Evolutionary conservation across 1,140 invertebrate genomes (phyloP), one percentile per base, ranked within the genome.

Genomic region (Diorhabda elongata): DNA sequence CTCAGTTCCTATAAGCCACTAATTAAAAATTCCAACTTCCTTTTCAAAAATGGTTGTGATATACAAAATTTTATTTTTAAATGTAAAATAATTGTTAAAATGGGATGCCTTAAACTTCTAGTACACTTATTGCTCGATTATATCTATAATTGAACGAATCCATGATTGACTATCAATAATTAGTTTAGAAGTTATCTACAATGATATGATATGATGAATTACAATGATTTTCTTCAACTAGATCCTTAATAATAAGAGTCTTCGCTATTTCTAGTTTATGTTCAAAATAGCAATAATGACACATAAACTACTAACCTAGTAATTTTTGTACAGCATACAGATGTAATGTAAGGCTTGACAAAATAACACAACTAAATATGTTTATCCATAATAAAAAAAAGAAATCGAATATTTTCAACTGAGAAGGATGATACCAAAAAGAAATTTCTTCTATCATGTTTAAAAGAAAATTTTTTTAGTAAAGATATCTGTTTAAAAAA

Each of bases 91-190:
- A 41, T 60, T 11, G 4, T 60, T 3, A 11, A 62, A 62, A 11
- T 44, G 11, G 42, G 44, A n/a, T 44, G 44, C 44, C 42, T 11
- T 26, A 8, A 64, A 57, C 68, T 61, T 61, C 68, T 56, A 66
- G 58, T 71, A 71, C 70, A 71, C 70, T 71, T 71, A 71, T 71
- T 71, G 70, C 70, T 71, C 60, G 57, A 64, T 61, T 68, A 64
- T 71, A 61, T 59, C 47, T 26, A 44, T 69, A 71, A 71, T 68
- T 67, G 69, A 67, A 71, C 67, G 64, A 69, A 69, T 69, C 56
- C 61, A 69, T 65, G 67, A 72, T 72, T 72, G 71, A 72, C 71
- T 69, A 72, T 71, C 42, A 58, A 45, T 60, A 67, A 67, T 67
- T 67, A 58, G 9, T 67, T 67, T 42, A 59, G 7, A 60, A 66